Evolutionary conservation across 2,113 vertebrate species (phyloP).

Genomic region (Hippopotamus amphibius): DNA sequence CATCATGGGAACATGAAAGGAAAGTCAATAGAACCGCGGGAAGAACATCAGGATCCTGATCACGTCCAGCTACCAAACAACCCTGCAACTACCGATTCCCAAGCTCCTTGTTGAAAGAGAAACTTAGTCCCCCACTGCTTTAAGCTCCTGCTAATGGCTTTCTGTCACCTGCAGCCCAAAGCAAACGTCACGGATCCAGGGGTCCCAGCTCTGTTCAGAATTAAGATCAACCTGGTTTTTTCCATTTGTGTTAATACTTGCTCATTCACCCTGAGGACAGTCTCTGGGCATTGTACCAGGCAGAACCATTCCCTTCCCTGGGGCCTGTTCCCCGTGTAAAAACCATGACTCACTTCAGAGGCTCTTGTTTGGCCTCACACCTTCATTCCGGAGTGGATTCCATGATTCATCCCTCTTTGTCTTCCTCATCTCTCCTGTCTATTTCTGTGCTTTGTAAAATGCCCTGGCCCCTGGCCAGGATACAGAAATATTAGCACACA

Average conservation of each 20-base stretch:
- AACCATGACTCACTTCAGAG: conserved; percentile 39
- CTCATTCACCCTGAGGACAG: not conserved
- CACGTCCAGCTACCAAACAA: not conserved
- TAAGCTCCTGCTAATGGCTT: not conserved
- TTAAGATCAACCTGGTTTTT: not conserved
- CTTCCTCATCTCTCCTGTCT: conserved; percentile 61
- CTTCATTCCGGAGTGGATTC: conserved; percentile 57
- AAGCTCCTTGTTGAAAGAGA: not conserved
- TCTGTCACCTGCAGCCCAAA: not conserved
- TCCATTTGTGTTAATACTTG: not conserved
- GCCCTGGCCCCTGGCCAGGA: conserved; percentile 52
- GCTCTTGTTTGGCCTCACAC: not conserved
- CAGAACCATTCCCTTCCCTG: not conserved
- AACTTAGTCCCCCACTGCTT: not conserved
- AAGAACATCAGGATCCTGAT: not conserved
- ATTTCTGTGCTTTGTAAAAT: conserved; percentile 78
- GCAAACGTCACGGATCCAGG: not conserved
- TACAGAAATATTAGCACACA: conserved; percentile 56
- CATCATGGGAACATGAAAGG: not conserved
- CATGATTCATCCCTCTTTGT: conserved; percentile 62
- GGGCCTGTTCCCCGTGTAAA: not conserved
- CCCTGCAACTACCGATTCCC: not conserved
- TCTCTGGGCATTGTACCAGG: not conserved
- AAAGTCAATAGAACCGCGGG: not conserved
- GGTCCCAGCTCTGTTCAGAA: not conserved